Evolutionary conservation across 2,797 vertebrate genomes (phyloP).

Genomic region (Eospalax fontanierii): DNA sequence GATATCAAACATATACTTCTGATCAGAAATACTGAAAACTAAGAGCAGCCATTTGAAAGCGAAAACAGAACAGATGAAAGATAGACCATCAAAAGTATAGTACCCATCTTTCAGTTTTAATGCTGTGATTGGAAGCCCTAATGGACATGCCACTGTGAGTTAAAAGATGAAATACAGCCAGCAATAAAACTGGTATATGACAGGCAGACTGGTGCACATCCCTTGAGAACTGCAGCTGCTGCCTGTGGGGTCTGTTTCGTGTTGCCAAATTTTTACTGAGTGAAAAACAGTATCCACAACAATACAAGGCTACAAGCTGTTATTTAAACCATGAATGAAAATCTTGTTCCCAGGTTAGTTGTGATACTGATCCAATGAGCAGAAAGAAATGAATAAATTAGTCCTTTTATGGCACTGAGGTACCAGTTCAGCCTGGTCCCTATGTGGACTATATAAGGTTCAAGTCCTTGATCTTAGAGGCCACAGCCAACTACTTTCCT

Average conservation of each 20-base stretch:
- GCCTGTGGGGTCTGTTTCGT: slow-evolving; percentile 51
- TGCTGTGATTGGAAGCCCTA: background rate
- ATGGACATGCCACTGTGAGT: background rate
- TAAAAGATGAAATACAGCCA: background rate
- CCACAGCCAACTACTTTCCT: background rate
- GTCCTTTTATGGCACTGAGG: background rate
- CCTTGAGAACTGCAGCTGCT: slow-evolving; percentile 48
- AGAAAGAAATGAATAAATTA: background rate
- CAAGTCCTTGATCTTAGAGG: background rate
- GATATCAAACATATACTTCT: slow-evolving; percentile 2
- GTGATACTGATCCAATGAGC: background rate
- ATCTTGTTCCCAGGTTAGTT: background rate
- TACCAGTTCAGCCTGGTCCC: background rate
- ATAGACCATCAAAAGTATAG: background rate
- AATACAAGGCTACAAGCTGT: slow-evolving; percentile 37
- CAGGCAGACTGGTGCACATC: background rate
- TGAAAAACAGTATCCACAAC: slow-evolving; percentile 54
- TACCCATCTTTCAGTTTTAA: background rate
- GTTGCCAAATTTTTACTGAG: slow-evolving; percentile 62
- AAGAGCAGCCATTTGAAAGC: slow-evolving; percentile 46
- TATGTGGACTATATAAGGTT: background rate
- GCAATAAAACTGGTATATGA: background rate
- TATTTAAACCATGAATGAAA: slow-evolving; percentile 31
- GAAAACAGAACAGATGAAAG: slow-evolving; percentile 60
- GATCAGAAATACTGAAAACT: slow-evolving; percentile 55